Evolutionary conservation across 53 echinoderm and acorn worm species (phyloP).

Genomic region (Crossaster papposus): DNA sequence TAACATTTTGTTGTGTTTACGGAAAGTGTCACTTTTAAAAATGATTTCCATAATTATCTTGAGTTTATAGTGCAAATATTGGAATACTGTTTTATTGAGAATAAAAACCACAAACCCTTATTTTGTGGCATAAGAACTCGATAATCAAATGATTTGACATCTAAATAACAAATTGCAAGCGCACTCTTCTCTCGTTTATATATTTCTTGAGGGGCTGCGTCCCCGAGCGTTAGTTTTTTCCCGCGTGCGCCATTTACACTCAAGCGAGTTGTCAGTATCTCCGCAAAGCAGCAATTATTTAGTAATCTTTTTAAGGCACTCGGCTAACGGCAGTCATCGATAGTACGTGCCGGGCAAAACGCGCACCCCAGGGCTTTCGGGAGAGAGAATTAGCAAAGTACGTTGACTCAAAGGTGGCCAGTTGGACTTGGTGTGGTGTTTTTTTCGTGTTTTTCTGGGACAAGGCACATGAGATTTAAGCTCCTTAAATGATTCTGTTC

Average conservation of each 20-base stretch:
- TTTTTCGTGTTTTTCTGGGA: background rate
- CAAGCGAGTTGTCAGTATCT: slow-evolving; percentile 24
- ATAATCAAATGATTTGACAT: background rate
- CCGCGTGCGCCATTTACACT: slow-evolving; percentile 32
- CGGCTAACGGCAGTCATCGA: background rate
- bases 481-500: slow-evolving; percentile 18
- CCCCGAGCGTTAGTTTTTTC: background rate
- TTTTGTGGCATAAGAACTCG: background rate
- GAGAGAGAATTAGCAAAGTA: slow-evolving; percentile 10
- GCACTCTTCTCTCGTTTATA: background rate
- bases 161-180: background rate
- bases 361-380: background rate
- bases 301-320: slow-evolving; percentile 24
- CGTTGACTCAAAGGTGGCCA: slow-evolving; percentile 5
- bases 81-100: background rate
- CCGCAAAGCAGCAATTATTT: slow-evolving; percentile 51
- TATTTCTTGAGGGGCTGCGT: background rate
- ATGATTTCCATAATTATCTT: no score
- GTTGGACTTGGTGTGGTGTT: background rate
- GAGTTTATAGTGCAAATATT: no score
- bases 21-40: no score
- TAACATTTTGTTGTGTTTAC: no score
- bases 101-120: background rate
- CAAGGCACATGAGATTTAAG: background rate
- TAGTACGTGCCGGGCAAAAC: background rate